Conservation (phyloP, 2,113 vertebrate genomes). For the Bubo bubo region DNA sequence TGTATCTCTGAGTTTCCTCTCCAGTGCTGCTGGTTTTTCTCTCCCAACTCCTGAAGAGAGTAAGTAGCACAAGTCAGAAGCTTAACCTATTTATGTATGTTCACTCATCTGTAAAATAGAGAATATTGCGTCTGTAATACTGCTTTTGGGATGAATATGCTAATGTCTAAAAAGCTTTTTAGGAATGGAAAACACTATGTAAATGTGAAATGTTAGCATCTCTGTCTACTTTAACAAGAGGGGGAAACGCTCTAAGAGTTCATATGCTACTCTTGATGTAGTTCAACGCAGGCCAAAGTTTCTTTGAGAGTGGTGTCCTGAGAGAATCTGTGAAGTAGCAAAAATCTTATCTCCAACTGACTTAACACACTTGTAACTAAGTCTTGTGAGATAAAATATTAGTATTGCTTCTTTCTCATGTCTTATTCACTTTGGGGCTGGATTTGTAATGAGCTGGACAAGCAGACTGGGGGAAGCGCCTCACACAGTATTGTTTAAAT, state of each 20-base stretch:
- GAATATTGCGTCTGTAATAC: background rate
- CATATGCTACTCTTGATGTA: background rate
- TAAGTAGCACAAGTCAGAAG: background rate
- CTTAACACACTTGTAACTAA: background rate
- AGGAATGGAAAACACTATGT: background rate
- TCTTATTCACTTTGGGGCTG: background rate
- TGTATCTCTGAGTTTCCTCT: background rate
- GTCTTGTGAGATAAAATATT: background rate
- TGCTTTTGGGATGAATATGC: background rate
- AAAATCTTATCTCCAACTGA: background rate
- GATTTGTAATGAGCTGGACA: background rate
- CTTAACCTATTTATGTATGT: background rate
- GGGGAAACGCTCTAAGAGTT: background rate
- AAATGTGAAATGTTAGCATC: constrained; percentile 5
- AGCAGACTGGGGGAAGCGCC: fast-evolving
- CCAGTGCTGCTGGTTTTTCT: background rate
- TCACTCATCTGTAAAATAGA: background rate
- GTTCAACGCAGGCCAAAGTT: fast-evolving
- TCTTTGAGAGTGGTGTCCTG: background rate
- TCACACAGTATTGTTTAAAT: background rate
- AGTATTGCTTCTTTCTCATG: background rate
- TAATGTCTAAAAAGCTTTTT: constrained; percentile 2
- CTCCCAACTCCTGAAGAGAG: background rate
- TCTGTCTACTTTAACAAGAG: background rate
- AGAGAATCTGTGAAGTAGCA: background rate